Percentiles rank a stretch among this genome's conserved stretches.
Evolutionary conservation across 2,888 invertebrate species (phyloP).

Genomic region (Apeira syringaria): DNA sequence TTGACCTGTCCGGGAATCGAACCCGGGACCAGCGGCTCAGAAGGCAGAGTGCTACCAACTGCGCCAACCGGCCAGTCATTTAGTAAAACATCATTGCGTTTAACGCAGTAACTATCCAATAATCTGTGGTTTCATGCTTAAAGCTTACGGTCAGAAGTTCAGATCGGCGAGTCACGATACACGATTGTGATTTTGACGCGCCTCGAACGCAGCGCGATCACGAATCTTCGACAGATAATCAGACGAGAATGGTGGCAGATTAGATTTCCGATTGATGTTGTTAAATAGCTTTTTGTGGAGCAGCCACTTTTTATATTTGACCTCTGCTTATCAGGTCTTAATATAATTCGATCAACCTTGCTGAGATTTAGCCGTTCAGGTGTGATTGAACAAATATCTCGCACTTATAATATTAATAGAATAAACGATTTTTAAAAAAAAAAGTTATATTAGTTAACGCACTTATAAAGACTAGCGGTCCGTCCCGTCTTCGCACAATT

Average conservation of each 20-base stretch:
- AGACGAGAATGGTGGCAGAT: constrained; percentile 32
- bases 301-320: constrained; percentile 26
- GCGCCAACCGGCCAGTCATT: too few species aligned
- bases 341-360: constrained; percentile 9
- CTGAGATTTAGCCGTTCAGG: too few species aligned
- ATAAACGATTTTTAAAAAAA: too few species aligned
- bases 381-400: too few species aligned
- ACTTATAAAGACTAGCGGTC: too few species aligned
- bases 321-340: constrained; percentile 20
- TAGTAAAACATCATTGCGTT: neutral
- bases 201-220: constrained; percentile 51
- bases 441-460: too few species aligned
- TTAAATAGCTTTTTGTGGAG: constrained; percentile 30
- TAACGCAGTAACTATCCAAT: neutral
- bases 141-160: constrained; percentile 42
- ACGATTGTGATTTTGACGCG: constrained; percentile 44
- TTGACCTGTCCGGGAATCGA: too few species aligned
- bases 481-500: too few species aligned
- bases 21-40: too few species aligned
- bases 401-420: too few species aligned
- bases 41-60: too few species aligned
- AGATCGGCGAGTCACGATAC: constrained; percentile 56
- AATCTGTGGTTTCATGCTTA: neutral
- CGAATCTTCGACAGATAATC: constrained; percentile 38
- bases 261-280: constrained; percentile 29